Base-by-base conservation (phyloP, 2,797 vertebrate genomes). In the Mionectes olivaceus region DNA sequence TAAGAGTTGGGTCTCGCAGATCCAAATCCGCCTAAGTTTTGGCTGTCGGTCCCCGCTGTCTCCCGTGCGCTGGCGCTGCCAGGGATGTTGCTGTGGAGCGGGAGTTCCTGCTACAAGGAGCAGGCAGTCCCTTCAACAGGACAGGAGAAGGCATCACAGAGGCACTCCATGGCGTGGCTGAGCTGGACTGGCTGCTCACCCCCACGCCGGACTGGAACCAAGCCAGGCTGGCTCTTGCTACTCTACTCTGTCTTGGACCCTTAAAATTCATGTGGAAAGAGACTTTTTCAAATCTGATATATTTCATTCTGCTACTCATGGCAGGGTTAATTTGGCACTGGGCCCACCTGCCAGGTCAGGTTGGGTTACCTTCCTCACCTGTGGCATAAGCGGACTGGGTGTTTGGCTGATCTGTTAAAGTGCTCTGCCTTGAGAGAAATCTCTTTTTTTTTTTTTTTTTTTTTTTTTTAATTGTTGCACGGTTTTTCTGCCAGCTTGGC, bases 81-180 rank as follows among this genome's bases (percentile, higher is more conserved):
- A 7, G 49, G 68, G 3, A 1, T 9, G 8, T 11, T 37, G 37
- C 71, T 44, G 63, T 9, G 65, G 74, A 1, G 46, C 1, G 1
- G 7, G 24, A 49, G 49, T 22, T 5, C 5, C 53, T 5, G 4
- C 70, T 19, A 1, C 1, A 9, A 44, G 76, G 75, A 1, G 67
- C 44, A 1, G 43, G 28, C 22, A 1, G 16, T 17, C 19, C 32
- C 61, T 2, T 4, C 6, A 14, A 3, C 6, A 1, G 55, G 1
- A 1, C 59, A 13, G 15, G 50, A 52, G 50, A 52, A 52, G 28
- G 49, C 33, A 1, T 9, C 47, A 2, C 15, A 1, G 10, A 23
- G 37, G 3, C 7, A 2, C 17, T 23, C 27, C 22, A 0, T 4
- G 0, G 5, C 27, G 3, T 19, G 0, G 3, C 33, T 0, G 3